These are phyloP conservation scores for Harmothoe impar DNA, from an alignment of 2,888 invertebrate genomes.

Conservation along the genomic window DNA sequence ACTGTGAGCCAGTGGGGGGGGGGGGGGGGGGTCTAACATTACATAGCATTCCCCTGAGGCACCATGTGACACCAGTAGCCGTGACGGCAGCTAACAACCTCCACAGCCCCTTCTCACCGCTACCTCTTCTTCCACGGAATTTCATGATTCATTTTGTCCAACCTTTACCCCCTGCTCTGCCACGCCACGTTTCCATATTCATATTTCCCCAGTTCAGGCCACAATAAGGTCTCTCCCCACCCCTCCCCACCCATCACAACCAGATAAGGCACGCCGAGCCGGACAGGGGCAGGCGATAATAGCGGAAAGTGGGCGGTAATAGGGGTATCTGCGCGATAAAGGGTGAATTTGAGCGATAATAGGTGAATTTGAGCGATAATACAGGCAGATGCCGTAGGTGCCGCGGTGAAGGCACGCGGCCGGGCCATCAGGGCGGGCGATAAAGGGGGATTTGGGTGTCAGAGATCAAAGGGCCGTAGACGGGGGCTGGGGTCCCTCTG, in stretches of 20 bases:
- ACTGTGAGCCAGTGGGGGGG: too few relatives aligned
- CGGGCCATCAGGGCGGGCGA: conserved; percentile 46
- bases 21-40: too few relatives aligned
- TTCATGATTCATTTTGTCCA: background rate
- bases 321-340: background rate
- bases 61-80: background rate
- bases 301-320: conserved; percentile 30
- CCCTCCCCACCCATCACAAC: too few relatives aligned
- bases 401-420: conserved; percentile 21
- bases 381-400: background rate
- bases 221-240: background rate
- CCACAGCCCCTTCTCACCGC: background rate
- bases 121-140: background rate
- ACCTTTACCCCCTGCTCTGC: background rate
- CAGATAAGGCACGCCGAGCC: too few relatives aligned
- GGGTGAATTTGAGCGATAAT: conserved; percentile 43
- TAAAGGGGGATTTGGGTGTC: conserved; percentile 26
- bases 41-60: too few relatives aligned
- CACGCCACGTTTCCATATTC: background rate
- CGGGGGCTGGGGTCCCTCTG: background rate
- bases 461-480: background rate
- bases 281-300: background rate
- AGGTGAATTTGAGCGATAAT: conserved; percentile 26
- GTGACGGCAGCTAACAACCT: background rate
- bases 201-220: background rate